These are phyloP conservation scores for Accipiter cooperii DNA, from an alignment of 2,113 vertebrate species.

Conservation along the genomic window DNA sequence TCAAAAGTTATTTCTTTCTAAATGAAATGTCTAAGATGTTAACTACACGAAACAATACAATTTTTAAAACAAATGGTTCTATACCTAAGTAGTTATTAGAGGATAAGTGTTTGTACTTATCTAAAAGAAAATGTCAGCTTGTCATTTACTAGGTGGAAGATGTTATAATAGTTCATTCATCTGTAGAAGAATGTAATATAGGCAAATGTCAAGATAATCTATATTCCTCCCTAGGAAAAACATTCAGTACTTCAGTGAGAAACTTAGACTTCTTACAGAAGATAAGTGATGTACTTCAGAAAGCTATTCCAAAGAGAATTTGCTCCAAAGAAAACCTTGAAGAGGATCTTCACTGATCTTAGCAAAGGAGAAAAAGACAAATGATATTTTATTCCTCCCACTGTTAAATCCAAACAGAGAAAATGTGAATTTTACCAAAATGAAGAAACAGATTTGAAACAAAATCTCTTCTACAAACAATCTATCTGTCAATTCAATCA, in stretches of 20 bases:
- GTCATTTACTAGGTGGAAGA: background rate
- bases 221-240: background rate
- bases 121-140: slow-evolving; percentile 19
- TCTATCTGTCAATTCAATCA: background rate
- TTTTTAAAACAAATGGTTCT: background rate
- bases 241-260: background rate
- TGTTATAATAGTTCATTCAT: background rate
- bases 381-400: background rate
- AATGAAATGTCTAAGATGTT: background rate
- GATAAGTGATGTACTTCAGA: background rate
- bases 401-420: background rate
- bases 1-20: background rate
- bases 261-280: background rate
- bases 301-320: background rate
- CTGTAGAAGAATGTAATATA: background rate
- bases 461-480: background rate
- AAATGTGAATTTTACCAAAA: background rate
- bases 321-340: background rate
- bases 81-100: background rate
- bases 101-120: background rate
- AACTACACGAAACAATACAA: background rate
- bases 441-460: background rate
- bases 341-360: background rate
- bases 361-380: background rate
- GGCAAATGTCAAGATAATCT: slow-evolving; percentile 19